Percentiles rank a stretch among this genome's conserved stretches.
Evolutionary conservation across 2,113 vertebrate genomes (phyloP).

Genomic region (western clawed frog (Xenopus tropicalis)): UCB_Xtro_10.0 CM004448.2:31126501-31127000

Average conservation of each 20-base stretch:
- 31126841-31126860: constrained; percentile 77
- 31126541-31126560: constrained; percentile 8
- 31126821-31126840: constrained; percentile 66
- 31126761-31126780: constrained; percentile 64
- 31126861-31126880: constrained; percentile 76
- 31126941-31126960: constrained; percentile 65
- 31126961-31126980: constrained; percentile 21
- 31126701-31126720: constrained; percentile 65
- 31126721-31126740: constrained; percentile 67
- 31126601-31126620: constrained; percentile 43
- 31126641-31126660: constrained; percentile 67
- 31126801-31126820: constrained; percentile 67
- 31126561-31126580: neutral
- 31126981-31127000: neutral
- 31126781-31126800: constrained; percentile 65
- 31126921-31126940: constrained; percentile 66
- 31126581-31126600: neutral
- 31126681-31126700: constrained; percentile 62
- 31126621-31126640: constrained; percentile 51
- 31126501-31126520: neutral
- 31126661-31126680: constrained; percentile 66
- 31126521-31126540: constrained; percentile 41
- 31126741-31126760: constrained; percentile 71
- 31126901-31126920: constrained; percentile 72
- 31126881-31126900: constrained; percentile 70